Conservation (phyloP, 1,140 invertebrate genomes). For the Brachionus koreanus region DNA sequence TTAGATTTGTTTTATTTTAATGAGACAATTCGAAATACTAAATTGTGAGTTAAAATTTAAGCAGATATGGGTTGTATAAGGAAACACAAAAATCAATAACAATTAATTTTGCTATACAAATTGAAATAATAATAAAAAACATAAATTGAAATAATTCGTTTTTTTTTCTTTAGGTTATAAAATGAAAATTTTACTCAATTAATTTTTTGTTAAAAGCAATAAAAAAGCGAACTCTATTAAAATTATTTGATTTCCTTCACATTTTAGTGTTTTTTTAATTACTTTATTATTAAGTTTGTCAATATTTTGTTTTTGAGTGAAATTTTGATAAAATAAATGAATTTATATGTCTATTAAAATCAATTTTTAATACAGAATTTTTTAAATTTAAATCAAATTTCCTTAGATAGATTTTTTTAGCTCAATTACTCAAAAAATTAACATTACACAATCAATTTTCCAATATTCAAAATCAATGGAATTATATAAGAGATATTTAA, state of each 20-base stretch:
- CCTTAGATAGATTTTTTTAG: background rate
- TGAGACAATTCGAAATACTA: background rate
- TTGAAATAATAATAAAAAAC: slow-evolving; percentile 2
- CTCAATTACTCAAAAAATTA: background rate
- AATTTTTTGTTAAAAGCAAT: background rate
- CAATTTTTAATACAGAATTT: background rate
- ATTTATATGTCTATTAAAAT: too few relatives aligned
- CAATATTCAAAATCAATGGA: background rate
- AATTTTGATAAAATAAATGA: too few relatives aligned
- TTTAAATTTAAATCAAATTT: background rate
- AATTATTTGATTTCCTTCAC: too few relatives aligned
- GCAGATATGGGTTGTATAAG: background rate
- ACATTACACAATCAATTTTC: background rate
- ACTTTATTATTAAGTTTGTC: too few relatives aligned
- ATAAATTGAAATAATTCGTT: background rate
- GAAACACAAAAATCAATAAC: background rate
- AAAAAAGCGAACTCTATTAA: background rate
- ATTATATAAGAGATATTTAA: background rate
- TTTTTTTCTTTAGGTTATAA: background rate
- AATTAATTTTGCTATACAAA: background rate
- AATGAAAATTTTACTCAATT: background rate
- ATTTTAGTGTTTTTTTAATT: too few relatives aligned
- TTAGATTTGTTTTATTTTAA: background rate
- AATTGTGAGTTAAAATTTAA: background rate
- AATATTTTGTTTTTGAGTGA: too few relatives aligned